A percentile compares a stretch with the other conserved stretches of the same genome.
Evolutionary conservation across 2,113 vertebrate species (phyloP).

Genomic region (Anarhynchus alexandrinus): DNA sequence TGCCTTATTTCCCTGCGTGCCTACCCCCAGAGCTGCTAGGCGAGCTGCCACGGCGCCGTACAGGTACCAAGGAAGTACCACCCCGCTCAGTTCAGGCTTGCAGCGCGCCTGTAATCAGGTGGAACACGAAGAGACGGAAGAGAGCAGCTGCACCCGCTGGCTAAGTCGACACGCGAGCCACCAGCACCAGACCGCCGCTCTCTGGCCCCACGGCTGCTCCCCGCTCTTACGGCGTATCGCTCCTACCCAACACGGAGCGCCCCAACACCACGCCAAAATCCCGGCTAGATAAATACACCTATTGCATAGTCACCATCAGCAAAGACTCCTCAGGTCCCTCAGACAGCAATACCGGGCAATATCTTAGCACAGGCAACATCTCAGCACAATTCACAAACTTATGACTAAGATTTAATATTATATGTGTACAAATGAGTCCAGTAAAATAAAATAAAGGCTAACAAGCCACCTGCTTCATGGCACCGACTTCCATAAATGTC

Average conservation of each 20-base stretch:
- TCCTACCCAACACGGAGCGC: not conserved
- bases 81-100: not conserved
- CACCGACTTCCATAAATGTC: conserved; percentile 54
- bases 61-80: not conserved
- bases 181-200: not conserved
- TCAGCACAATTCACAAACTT: conserved; percentile 63
- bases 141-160: not conserved
- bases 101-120: not conserved
- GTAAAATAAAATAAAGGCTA: conserved; percentile 66
- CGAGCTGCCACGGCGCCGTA: accelerated
- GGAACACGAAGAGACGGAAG: not conserved
- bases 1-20: not conserved
- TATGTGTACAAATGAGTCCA: conserved; percentile 41
- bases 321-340: not conserved
- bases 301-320: not conserved
- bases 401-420: conserved; percentile 52
- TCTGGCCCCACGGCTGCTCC: not conserved
- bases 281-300: not conserved
- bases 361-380: conserved; percentile 20
- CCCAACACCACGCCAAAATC: not conserved
- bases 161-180: not conserved
- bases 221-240: not conserved
- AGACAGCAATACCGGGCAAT: not conserved
- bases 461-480: conserved; percentile 69
- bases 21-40: not conserved